Evolutionary conservation across 2,113 vertebrate genomes (phyloP), one percentile per base, ranked within the genome.

Genomic region (Colinus virginianus): DNA sequence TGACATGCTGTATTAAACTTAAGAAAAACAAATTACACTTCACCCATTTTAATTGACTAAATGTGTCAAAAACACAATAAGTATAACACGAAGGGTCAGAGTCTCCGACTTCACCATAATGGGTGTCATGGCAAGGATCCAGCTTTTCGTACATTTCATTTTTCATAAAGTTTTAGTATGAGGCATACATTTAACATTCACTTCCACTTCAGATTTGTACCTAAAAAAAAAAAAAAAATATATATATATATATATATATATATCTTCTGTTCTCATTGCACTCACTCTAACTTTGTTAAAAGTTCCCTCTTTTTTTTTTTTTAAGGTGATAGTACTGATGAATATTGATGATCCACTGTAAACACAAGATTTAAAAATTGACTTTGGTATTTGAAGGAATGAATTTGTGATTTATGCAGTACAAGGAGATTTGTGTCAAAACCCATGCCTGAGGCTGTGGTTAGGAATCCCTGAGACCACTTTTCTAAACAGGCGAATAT

Each of bases 1-100:
- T 98, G 98, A 98, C 98, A 98, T 91, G 97, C 97, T 98, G 98
- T 98, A 98, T 97, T 97, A 98, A 98, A 98, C 97, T 97, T 97
- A 97, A 97, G 97, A 96, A 98, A 98, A 98, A 98, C 98, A 98
- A 98, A 98, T 98, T 98, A 98, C 98, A 98, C 98, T 97, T 97
- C 96, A 97, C 97, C 97, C 95, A 45, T 98, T 98, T 98, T 98
- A 98, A 98, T 98, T 98, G 98, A 98, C 97, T 94, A 97, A 98
- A 98, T 97, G 98, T 98, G 98, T 98, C 98, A 98, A 97, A 98
- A 98, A 98, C 97, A 97, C 97, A 98, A 98, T 97, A 97, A 98
- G 98, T 98, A 95, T 97, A 97, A 97, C 97, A 97, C 3, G 62
- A 97, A 97, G 96, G 97, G 98, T 98, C 97, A 97, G 96, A 96